Evolutionary conservation across 2,888 invertebrate genomes (phyloP), one percentile per base, ranked within the genome.

Genomic region (Protonemura montana): DNA sequence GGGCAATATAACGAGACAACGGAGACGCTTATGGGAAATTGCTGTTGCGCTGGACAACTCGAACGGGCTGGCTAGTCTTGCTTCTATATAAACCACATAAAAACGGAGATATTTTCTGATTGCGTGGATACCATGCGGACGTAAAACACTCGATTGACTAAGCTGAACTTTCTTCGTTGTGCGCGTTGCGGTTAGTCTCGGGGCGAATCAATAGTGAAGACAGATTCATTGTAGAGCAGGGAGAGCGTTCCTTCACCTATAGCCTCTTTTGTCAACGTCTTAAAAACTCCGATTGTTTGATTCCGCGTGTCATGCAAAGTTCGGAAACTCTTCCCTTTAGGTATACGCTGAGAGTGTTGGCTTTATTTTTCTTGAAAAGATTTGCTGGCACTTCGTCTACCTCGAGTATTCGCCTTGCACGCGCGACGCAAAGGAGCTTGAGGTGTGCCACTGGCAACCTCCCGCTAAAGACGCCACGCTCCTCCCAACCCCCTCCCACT

Each of bases 121-220:
- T 59, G 59, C 59, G 59, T 59, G 59, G 59, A 59, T 59, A 10
- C 59, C 59, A 21, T 59, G 35, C 35, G 59, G 59, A 13, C 13
- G 59, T 59, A 59, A 59, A 59, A 59, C 59, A 59, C 59, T 59
- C 59, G 59, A 59, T 59, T 59, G 59, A 59, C 59, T 59, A 59
- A 59, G 21, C 59, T 59, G 16, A 59, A 59, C 16, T 59, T 59
- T 13, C 21, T 21, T 59, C 59, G 59, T 3, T 41, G 16, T 13
- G 59, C 13, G 35, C 3, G 35, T 35, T 35, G 35, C 35, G 35
- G 35, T 35, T 10, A 6, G 3, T 10, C 35, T 35, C 10, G 35
- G 35, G 59, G 21, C 16, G 16, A 59, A 59, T 59, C 59, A 13
- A 59, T 59, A 59, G 59, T 59, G 16, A 21, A 59, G 59, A 59